Conservation (phyloP, 2,888 invertebrate species). For the Netelia virgata region DNA sequence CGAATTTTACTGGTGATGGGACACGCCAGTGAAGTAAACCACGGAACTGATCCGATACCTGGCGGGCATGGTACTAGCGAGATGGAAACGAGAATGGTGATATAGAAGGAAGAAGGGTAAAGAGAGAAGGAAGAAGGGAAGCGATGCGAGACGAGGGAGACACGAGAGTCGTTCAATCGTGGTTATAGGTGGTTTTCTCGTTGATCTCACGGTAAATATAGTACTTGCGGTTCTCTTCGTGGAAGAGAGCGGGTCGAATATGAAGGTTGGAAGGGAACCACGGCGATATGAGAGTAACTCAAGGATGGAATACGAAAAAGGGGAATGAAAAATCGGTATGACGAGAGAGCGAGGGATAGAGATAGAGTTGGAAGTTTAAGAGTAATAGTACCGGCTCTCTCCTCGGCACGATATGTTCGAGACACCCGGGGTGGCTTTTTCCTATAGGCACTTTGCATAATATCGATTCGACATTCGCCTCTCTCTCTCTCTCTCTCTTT, state of each 20-base stretch:
- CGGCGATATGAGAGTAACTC: constrained; percentile 37
- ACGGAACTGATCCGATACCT: constrained; percentile 26
- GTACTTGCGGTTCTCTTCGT: background rate
- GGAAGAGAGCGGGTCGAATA: constrained; percentile 36
- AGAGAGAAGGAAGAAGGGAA: background rate
- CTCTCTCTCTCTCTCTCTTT: constrained; percentile 1
- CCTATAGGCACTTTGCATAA: constrained; percentile 57
- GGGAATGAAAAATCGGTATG: constrained; percentile 25
- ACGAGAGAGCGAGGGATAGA: background rate
- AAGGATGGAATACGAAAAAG: constrained; percentile 8
- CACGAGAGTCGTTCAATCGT: constrained; percentile 37
- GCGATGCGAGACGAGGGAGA: background rate
- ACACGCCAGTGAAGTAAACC: constrained; percentile 1
- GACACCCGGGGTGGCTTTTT: constrained; percentile 23
- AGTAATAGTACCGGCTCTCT: constrained; percentile 7
- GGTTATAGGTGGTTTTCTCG: constrained; percentile 1
- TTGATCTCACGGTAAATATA: constrained; percentile 13
- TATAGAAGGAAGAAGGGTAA: background rate
- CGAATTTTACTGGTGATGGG: constrained; percentile 8
- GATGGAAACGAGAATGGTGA: background rate
- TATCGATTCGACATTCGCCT: constrained; percentile 56
- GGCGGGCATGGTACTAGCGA: background rate
- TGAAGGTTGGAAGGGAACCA: constrained; percentile 41
- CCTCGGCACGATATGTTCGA: constrained; percentile 37
- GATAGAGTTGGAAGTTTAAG: background rate